These are phyloP conservation scores for Heliothis virescens DNA, from an alignment of 1,140 invertebrate genomes.

Conservation along the genomic window DNA sequence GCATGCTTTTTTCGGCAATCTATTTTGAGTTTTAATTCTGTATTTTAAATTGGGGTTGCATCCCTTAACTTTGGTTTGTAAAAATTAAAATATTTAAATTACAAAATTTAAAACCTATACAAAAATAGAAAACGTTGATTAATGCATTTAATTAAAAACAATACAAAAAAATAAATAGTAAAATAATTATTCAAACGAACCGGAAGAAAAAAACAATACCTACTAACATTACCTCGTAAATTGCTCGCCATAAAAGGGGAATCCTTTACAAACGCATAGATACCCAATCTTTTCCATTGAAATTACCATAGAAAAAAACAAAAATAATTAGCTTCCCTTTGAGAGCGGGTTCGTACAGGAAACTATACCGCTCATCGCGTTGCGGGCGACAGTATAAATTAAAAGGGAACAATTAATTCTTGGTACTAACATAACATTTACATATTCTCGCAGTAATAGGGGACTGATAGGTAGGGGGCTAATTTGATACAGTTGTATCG, in stretches of 20 bases:
- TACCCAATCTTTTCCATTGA: conserved; percentile 1
- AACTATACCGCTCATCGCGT: conserved; percentile 33
- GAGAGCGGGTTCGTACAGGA: conserved; percentile 7
- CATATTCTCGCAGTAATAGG: conserved; percentile 33
- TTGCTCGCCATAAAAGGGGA: conserved; percentile 2
- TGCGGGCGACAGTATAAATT: conserved; percentile 45
- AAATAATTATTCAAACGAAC: not conserved
- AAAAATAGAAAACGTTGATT: too few species aligned
- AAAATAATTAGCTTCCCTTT: conserved; percentile 35
- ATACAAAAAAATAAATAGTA: too few species aligned
- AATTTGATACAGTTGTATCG: conserved; percentile 30
- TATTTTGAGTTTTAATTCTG: not conserved
- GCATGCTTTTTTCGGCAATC: not conserved
- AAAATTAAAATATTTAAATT: too few species aligned
- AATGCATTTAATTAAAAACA: too few species aligned
- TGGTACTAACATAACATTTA: conserved; percentile 44
- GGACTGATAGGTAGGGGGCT: conserved; percentile 33
- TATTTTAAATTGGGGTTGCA: not conserved
- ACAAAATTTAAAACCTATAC: too few species aligned
- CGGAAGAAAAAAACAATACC: not conserved
- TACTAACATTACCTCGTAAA: not conserved
- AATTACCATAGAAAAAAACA: conserved; percentile 16
- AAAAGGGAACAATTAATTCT: conserved; percentile 45
- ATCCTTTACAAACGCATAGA: conserved; percentile 7
- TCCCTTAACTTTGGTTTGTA: too few species aligned